Conservation (phyloP, 2,888 invertebrate species). For the Zygothrica quintamaculata region DNA sequence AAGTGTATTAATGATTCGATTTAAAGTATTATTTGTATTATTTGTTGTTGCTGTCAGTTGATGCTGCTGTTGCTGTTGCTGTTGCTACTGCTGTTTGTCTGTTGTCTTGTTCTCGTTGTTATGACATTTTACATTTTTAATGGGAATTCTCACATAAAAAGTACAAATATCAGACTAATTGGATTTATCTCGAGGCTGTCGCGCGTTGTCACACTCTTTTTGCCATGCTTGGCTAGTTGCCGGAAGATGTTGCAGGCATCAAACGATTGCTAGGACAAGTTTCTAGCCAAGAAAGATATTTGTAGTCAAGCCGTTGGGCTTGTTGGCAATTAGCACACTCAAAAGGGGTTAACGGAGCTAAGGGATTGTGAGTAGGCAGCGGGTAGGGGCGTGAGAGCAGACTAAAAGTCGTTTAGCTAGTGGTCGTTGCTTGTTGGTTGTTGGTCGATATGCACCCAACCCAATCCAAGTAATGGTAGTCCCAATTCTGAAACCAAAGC, state of each 20-base stretch:
- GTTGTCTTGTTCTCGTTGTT: conserved; percentile 76
- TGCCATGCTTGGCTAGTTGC: conserved; percentile 55
- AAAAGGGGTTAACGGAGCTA: not conserved
- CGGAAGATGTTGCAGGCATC: conserved; percentile 70
- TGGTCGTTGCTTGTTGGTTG: not conserved
- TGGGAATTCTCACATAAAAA: conserved; percentile 83
- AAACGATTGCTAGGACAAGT: conserved; percentile 48
- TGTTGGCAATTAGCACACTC: conserved; percentile 63
- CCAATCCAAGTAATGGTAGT: conserved; percentile 18
- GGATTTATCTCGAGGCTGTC: conserved; percentile 83
- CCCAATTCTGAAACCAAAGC: conserved; percentile 67
- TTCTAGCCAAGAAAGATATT: conserved; percentile 30
- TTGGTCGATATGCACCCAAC: conserved; percentile 45
- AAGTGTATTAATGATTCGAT: conserved; percentile 42
- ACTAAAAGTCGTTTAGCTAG: not conserved
- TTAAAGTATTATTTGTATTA: conserved; percentile 9
- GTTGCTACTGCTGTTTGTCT: conserved; percentile 52
- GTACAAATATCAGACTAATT: conserved; percentile 85
- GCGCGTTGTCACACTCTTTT: conserved; percentile 79
- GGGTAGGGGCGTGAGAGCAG: not conserved
- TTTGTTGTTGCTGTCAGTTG: conserved; percentile 20
- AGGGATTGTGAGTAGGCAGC: too few relatives aligned
- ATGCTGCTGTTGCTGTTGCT: conserved; percentile 41
- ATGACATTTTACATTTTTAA: conserved; percentile 82
- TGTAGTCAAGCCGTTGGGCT: conserved; percentile 26